Evolutionary conservation across 1,140 invertebrate genomes (phyloP), one percentile per base, ranked within the genome.

Genomic region (Trichonephila inaurata): DNA sequence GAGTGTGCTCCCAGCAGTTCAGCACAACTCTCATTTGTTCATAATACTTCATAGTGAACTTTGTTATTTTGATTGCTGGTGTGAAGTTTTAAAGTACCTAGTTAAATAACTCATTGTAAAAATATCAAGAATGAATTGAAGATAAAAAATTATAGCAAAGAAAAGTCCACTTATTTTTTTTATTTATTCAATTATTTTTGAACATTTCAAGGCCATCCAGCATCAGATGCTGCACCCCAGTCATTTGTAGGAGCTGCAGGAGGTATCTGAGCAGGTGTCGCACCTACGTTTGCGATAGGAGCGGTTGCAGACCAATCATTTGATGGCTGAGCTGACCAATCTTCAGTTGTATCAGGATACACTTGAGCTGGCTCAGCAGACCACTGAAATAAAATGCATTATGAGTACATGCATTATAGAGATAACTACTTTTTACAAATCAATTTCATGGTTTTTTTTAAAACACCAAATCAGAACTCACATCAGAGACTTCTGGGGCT

Each of bases 161-260:
- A 89, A 28, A 77, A 33, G 40, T 89, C 28, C 66, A 10, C 12
- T 58, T 60, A 58, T 60, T 64, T 85, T 24, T 66, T 92, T 92
- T 92, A 92, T 85, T 92, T 14, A 61, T 19, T 61, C 6, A 91
- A 92, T 10, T 51, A 10, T 51, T 51, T 51, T 51, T 51, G 0
- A 7, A 92, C 33, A 69, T 62, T 51, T 93, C 62, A 93, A 18
- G 60, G 77, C 93, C 93, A 94, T n/a, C 62, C 89, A 51, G 60
- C 85, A 92, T 88, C 83, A 77, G 89, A 7, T 58, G 83, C 66
- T 58, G 83, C 66, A 89, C 95, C 95, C 95, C 96, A 96, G 77
- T 95, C 94, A 62, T 94, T 94, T n/a, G 91, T 91, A 14, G 94
- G n/a, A 10, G 93, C 83, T 77, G 69, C n/a, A 33, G 77, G 77